Evolutionary conservation across 2,888 invertebrate genomes (phyloP), one percentile per base, ranked within the genome.

Genomic region (Syritta pipiens): DNA sequence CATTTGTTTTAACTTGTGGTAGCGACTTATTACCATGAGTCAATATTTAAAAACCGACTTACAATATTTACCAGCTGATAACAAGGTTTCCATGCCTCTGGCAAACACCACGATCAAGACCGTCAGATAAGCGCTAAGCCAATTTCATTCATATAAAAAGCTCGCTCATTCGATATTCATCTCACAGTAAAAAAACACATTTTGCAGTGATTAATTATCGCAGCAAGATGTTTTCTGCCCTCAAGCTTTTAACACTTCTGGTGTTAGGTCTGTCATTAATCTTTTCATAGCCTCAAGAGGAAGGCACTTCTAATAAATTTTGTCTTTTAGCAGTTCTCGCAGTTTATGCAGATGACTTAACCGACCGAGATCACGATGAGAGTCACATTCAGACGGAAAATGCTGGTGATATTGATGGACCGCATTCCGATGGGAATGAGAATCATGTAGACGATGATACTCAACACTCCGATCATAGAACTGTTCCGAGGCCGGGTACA

Each of bases 21-120:
- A n/a, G n/a, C n/a, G n/a, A n/a, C n/a, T n/a, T n/a, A n/a, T n/a
- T n/a, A n/a, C n/a, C n/a, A n/a, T n/a, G 26, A 37, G 26, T 40
- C 22, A 55, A 55, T 53, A 40, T 26, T 55, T 37, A 40, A 9
- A n/a, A 37, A 37, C 5, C 12, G 10, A 37, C 10, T 26, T 37
- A 10, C 6, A 0, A 55, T 55, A 10, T 17, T 40, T 26, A n/a
- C 28, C 1, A 10, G 3, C 4, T 22, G 51, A 51, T 51, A 35
- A 51, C 12, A 5, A n/a, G 51, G 51, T 51, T 51, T 22, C 14
- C n/a, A n/a, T 22, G 22, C 22, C 24, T 10, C 22, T 14, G 6
- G 10, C 37, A 37, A 53, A 17, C 24, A 24, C n/a, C 10, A 14
- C 6, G 2, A 53, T 24, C 14, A 6, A 12, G 7, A 22, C 44